Evolutionary conservation across 2,797 vertebrate species (phyloP).

Genomic region (Chaetodon trifasciatus): DNA sequence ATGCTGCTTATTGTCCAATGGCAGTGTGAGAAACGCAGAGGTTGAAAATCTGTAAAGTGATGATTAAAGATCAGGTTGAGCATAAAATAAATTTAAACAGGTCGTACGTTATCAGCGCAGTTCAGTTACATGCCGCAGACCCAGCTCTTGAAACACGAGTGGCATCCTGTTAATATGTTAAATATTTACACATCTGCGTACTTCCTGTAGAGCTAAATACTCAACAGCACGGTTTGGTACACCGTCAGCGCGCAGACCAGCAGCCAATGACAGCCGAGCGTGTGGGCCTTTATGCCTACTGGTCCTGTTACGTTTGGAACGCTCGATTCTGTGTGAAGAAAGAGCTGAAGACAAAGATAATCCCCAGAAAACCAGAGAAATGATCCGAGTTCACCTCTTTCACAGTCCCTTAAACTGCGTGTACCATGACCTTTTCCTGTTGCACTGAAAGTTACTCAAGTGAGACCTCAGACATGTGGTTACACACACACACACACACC

Average conservation of each 20-base stretch:
- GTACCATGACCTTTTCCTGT: conserved; percentile 6
- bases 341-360: neutral
- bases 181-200: conserved; percentile 61
- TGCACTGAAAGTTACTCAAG: neutral
- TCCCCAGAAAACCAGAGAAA: neutral
- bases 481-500: neutral
- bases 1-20: neutral
- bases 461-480: neutral
- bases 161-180: conserved; percentile 64
- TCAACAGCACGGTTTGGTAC: conserved; percentile 13
- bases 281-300: neutral
- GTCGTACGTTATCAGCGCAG: conserved; percentile 32
- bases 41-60: neutral
- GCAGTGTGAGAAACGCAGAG: neutral
- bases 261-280: conserved; percentile 6
- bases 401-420: neutral
- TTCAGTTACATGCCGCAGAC: conserved; percentile 40
- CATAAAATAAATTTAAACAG: neutral
- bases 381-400: neutral
- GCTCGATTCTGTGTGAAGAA: neutral
- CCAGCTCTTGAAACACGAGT: conserved; percentile 27
- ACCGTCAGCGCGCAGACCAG: conserved; percentile 1
- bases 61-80: neutral
- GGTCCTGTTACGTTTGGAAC: neutral
- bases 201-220: conserved; percentile 35